Percentiles rank a stretch among this genome's conserved stretches.
Conservation (phyloP, 2,797 vertebrate species). For the Myotis daubentonii region DNA sequence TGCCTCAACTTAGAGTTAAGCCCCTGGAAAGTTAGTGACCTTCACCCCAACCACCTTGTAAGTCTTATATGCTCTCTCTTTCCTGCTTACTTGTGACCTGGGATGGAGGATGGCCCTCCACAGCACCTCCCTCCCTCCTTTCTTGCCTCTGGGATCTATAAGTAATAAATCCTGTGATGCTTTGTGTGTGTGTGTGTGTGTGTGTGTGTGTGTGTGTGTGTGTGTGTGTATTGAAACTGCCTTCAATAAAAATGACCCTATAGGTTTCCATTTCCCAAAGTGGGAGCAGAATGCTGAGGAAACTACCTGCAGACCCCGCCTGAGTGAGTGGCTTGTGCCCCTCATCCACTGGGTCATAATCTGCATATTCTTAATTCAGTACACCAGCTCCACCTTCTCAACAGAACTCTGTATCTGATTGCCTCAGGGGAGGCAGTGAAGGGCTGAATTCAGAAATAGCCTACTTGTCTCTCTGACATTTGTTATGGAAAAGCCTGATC, state of each 20-base stretch:
- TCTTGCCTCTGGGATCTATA: not conserved
- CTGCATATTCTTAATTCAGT: not conserved
- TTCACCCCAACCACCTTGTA: not conserved
- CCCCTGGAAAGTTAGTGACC: not conserved
- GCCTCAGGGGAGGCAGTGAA: not conserved
- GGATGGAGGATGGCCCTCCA: not conserved
- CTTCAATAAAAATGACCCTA: not conserved
- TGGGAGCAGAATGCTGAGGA: not conserved
- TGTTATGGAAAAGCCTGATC: slow-evolving; percentile 13
- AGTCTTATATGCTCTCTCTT: not conserved
- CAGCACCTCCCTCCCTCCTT: not conserved
- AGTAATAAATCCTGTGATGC: not conserved
- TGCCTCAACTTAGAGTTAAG: not conserved
- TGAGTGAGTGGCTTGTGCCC: not conserved
- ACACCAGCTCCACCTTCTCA: not conserved
- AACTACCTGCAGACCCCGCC: not conserved
- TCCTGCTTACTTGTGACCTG: not conserved
- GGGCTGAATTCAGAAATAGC: slow-evolving; percentile 57
- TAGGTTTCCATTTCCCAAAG: not conserved
- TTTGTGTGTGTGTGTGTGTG: not conserved
- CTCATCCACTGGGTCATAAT: not conserved
- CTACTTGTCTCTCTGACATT: slow-evolving; percentile 45
- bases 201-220: not conserved
- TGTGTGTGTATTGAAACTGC: not conserved
- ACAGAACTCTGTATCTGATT: not conserved